Evolutionary conservation across 2,888 invertebrate genomes (phyloP).

Genomic region (Thecophora atra): DNA sequence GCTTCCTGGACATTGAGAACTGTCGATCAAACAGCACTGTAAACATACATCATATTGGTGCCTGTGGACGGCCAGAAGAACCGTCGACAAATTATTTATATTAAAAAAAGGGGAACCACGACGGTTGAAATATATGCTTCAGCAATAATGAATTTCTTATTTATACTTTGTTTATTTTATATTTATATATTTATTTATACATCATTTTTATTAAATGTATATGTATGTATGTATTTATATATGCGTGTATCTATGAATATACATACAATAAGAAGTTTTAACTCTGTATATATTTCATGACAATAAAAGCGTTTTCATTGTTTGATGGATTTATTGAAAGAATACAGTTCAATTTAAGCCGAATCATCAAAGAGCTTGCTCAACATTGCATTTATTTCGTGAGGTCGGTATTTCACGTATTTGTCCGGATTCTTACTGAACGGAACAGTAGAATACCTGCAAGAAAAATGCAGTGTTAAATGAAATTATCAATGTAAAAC

Average conservation of each 20-base stretch:
- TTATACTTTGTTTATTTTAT: slow-evolving; percentile 19
- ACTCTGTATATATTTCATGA: slow-evolving; percentile 7
- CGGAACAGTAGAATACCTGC: slow-evolving; percentile 75
- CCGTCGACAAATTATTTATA: slow-evolving; percentile 89
- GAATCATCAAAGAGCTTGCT: slow-evolving; percentile 91
- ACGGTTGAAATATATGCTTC: slow-evolving; percentile 13
- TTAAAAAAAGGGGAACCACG: slow-evolving; percentile 55
- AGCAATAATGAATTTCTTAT: slow-evolving; percentile 38
- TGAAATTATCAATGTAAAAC: background rate
- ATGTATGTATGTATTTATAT: slow-evolving; percentile 4
- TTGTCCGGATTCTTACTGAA: slow-evolving; percentile 95
- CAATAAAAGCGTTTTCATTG: slow-evolving; percentile 1
- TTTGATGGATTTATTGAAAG: background rate
- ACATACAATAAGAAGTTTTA: slow-evolving; percentile 8
- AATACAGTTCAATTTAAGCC: slow-evolving; percentile 49
- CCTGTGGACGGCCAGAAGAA: slow-evolving; percentile 86
- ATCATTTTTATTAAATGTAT: slow-evolving; percentile 22
- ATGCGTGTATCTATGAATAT: too few relatives aligned
- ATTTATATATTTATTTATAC: slow-evolving; percentile 15
- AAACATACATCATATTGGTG: slow-evolving; percentile 80
- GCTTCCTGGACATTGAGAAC: slow-evolving; percentile 91
- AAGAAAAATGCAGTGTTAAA: slow-evolving; percentile 22
- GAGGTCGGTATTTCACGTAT: slow-evolving; percentile 89
- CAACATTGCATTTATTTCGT: slow-evolving; percentile 83
- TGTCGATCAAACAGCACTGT: slow-evolving; percentile 83